A percentile compares a stretch with the other conserved stretches of the same genome.
phyloP scores from a whole-genome alignment of 2,113 vertebrate species.

The Planiliza haematocheilus region DNA sequence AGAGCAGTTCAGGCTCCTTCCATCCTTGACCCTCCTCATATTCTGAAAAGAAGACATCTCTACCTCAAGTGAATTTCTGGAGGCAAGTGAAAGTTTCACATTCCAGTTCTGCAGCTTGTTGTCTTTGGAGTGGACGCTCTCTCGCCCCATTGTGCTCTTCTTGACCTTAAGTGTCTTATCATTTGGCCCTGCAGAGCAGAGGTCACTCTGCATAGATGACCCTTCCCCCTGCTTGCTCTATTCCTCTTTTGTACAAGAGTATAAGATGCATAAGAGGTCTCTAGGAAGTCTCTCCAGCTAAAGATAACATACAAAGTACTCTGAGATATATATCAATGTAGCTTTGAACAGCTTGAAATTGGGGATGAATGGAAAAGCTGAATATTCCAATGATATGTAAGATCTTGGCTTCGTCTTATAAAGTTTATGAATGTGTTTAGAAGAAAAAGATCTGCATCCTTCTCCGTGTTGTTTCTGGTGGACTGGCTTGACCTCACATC shows the following conservation, averaged over 20 bases:
- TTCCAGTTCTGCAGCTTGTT: constrained; percentile 64
- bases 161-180: constrained; percentile 79
- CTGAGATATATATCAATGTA: constrained; percentile 18
- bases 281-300: constrained; percentile 49
- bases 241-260: constrained; percentile 61
- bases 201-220: constrained; percentile 75
- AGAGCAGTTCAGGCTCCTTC: constrained; percentile 34
- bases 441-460: neutral
- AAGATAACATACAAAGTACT: constrained; percentile 59
- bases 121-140: constrained; percentile 75
- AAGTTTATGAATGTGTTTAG: constrained; percentile 3
- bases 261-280: constrained; percentile 48
- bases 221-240: constrained; percentile 54
- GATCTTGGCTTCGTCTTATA: too few species aligned
- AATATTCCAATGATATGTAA: neutral
- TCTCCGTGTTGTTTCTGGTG: constrained; percentile 15
- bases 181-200: constrained; percentile 74
- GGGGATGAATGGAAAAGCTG: neutral
- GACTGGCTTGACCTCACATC: constrained; percentile 53
- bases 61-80: constrained; percentile 53
- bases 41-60: constrained; percentile 37
- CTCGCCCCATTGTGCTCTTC: constrained; percentile 71
- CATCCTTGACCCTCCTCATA: constrained; percentile 39
- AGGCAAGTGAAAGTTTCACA: constrained; percentile 65
- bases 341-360: constrained; percentile 7